Evolutionary conservation across 2,113 vertebrate species (phyloP), one percentile per base, ranked within the genome.

Genomic region (Rhombomys opimus): DNA sequence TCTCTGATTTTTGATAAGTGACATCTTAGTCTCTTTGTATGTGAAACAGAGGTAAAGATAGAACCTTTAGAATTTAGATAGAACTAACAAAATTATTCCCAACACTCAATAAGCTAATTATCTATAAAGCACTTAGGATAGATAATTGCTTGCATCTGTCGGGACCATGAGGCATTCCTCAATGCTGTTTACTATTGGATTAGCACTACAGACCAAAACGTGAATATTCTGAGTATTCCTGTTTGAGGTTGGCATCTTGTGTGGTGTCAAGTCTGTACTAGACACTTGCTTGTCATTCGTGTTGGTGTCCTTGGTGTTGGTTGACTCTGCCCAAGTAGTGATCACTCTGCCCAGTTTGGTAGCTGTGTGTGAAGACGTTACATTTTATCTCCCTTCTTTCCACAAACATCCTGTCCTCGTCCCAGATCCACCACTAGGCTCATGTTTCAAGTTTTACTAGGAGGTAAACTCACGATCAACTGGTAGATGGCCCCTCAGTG

Each of bases 381-480:
- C 1, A 32, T 35, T 41, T 41, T 86, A 46, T 61, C 87, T 89
- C 54, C 63, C 59, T 90, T 73, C 35, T 35, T 93, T 90, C 88
- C 65, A 46, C 35, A 30, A 54, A 20, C 1, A 84, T 22, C 5
- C 67, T 65, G 63, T 38, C 50, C 93, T 91, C 15, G 73, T 38
- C 87, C 65, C 35, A 94, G 68, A 22, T 12, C 54, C 78, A n/a
- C 88, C 46, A 65, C 59, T 52, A 87, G 78, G 59, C 11, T 89
- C 7, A 63, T 38, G 65, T 13, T 50, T 23, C 68, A 67, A 91
- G 76, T 38, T 93, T 85, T 46, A 80, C 35, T 77, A 94, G 68
- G 46, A 52, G 18, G 78, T 41, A 91, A 95, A 97, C 54, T 87
- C 65, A 98, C 86, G 78, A 32, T 93, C 91, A 78, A 41, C 7